Percentiles rank a stretch among this genome's conserved stretches.
Conservation (phyloP, 2,113 vertebrate genomes). For the Oncorhynchus keta region DNA sequence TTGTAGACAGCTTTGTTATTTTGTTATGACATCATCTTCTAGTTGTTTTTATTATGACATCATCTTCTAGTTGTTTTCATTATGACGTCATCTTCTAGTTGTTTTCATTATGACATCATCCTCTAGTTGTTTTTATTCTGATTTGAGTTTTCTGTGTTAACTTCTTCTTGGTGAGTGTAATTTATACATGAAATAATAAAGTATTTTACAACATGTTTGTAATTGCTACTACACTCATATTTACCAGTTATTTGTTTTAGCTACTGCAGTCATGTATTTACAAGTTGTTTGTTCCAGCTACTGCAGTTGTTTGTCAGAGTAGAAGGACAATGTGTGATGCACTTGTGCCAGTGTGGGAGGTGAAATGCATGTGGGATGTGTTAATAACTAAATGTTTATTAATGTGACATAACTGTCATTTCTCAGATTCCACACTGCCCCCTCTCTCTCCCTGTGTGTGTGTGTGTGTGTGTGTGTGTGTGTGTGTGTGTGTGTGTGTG, state of each 20-base stretch:
- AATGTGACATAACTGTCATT: constrained; percentile 54
- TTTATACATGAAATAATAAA: neutral
- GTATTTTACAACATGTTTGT: neutral
- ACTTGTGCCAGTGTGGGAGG: constrained; percentile 27
- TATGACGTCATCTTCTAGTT: neutral
- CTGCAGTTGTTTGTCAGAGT: too few species aligned
- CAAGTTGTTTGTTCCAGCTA: too few species aligned
- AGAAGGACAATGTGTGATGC: too few species aligned
- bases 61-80: neutral
- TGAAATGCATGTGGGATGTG: constrained; percentile 45
- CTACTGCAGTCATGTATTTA: too few species aligned
- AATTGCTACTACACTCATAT: neutral
- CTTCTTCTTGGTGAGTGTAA: neutral
- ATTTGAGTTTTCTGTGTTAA: neutral
- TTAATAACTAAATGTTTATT: constrained; percentile 46
- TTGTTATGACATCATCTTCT: neutral
- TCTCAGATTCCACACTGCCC: constrained; percentile 54
- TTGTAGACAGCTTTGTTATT: neutral
- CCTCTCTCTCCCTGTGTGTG: neutral
- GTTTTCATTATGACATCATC: neutral
- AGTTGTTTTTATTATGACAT: neutral
- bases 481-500: too few species aligned
- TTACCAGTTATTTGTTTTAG: too few species aligned
- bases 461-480: neutral
- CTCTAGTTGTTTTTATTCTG: neutral